phyloP scores from a whole-genome alignment of 2,888 invertebrate genomes.

The Ommatoiulus sabulosus region DNA sequence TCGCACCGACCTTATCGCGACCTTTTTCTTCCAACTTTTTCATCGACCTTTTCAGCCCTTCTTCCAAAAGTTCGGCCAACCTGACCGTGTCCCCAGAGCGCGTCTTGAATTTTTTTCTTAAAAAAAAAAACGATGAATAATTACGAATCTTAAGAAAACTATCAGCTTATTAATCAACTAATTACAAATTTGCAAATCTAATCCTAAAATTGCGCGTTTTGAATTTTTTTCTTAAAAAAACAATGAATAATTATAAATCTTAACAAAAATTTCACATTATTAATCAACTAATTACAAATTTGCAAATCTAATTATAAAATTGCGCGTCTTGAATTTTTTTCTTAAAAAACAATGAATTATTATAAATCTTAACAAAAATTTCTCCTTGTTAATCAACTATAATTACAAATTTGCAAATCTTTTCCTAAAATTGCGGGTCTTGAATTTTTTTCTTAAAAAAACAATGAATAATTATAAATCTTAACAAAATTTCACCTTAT shows the following conservation, averaged over 20 bases:
- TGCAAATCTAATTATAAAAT: too few relatives aligned
- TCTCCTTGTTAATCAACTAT: too few relatives aligned
- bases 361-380: too few relatives aligned
- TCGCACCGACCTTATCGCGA: conserved; percentile 75
- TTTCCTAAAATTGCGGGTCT: conserved; percentile 94
- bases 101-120: conserved; percentile 96
- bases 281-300: too few relatives aligned
- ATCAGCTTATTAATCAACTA: too few relatives aligned
- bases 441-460: conserved; percentile 87
- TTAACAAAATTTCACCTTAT: too few relatives aligned
- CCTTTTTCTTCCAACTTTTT: conserved; percentile 89
- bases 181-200: conserved; percentile 72
- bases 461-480: conserved; percentile 50
- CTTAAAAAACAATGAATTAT: conserved; percentile 7
- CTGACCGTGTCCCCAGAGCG: conserved; percentile 96
- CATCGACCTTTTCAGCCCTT: conserved; percentile 83
- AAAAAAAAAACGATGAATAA: conserved; percentile 57
- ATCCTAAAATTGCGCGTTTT: too few relatives aligned
- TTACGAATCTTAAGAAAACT: too few relatives aligned
- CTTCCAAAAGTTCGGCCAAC: conserved; percentile 87
- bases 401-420: conserved; percentile 76
- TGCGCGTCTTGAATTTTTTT: conserved; percentile 98
- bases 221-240: conserved; percentile 84
- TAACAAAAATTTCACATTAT: too few relatives aligned
- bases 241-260: conserved; percentile 51